Evolutionary conservation across 2,797 vertebrate genomes (phyloP), one percentile per base, ranked within the genome.

Genomic region (Geotrypetes seraphini): DNA sequence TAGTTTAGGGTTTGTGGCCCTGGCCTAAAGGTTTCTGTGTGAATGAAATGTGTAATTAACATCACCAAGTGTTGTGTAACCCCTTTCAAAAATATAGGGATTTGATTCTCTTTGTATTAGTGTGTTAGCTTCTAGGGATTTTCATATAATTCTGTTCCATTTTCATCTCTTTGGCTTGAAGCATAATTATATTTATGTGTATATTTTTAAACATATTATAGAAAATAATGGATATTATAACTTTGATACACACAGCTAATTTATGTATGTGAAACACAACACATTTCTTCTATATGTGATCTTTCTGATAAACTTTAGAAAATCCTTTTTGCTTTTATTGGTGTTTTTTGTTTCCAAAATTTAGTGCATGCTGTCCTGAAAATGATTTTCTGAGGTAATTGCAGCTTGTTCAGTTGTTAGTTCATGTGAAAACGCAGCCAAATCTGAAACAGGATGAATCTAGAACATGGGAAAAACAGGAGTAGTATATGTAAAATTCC

Each of bases 351-450:
- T n/a, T 27, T 25, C 16, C 18, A 32, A 34, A 21, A 42, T 27
- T 32, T 24, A 26, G 46, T 20, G 2, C 3, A 21, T 11, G 25
- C 20, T 39, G 16, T 6, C 0, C 5, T 20, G 45, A 39, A 10
- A 18, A 7, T 7, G 36, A 47, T 40, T 28, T 50, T 36, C 16
- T 50, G 2, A 19, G 49, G 47, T 46, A 20, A 20, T n/a, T n/a
- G n/a, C 36, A 39, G 49, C 42, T 33, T 44, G 8, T 33, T 48
- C 39, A 3, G 4, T 34, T 4, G 11, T 38, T 3, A 31, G 15
- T 14, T 46, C 18, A 28, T 37, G 20, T 33, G 69, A 22, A 10
- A 22, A 33, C 53, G 38, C 53, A 43, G 47, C 59, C 44, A 26
- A 1, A 47, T 22, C 35, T 60, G 39, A 4, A 43, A 46, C 33